Evolutionary conservation across 2,797 vertebrate species (phyloP).

Genomic region (Eurystomus glaucurus): DNA sequence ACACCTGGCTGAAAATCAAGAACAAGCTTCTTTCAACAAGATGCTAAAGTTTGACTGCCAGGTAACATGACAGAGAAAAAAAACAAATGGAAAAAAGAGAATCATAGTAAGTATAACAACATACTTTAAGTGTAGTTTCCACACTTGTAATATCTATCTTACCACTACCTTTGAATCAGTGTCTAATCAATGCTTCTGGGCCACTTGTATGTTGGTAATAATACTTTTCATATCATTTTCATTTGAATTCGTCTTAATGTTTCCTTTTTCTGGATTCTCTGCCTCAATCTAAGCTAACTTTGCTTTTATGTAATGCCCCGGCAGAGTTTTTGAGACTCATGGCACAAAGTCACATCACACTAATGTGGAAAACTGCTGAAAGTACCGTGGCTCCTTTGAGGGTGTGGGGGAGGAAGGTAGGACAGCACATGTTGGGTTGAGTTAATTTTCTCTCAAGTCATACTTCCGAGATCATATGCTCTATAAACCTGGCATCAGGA

Average conservation of each 20-base stretch:
- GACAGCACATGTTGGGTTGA: not conserved
- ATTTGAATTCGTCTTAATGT: slow-evolving; percentile 30
- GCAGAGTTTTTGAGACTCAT: slow-evolving; percentile 18
- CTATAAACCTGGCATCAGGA: not conserved
- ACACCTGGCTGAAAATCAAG: not conserved
- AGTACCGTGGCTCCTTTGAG: not conserved
- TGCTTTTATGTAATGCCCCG: slow-evolving; percentile 37
- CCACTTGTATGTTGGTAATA: not conserved
- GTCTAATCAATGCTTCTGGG: slow-evolving; percentile 31
- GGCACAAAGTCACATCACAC: slow-evolving; percentile 9
- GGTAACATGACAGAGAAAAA: not conserved
- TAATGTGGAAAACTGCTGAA: slow-evolving; percentile 1
- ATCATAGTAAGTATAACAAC: not conserved
- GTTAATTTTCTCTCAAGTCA: not conserved
- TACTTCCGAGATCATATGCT: not conserved
- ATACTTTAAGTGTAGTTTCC: slow-evolving; percentile 1
- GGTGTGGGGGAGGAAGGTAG: accelerated
- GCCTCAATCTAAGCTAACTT: slow-evolving; percentile 38
- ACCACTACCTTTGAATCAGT: not conserved
- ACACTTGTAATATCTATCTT: not conserved
- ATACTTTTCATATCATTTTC: not conserved
- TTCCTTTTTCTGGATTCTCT: slow-evolving; percentile 40
- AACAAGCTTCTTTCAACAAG: not conserved
- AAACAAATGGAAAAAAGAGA: not conserved
- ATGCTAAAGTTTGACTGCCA: not conserved